Conservation (phyloP, 1,140 invertebrate species). For the Nebria ingens region DNA sequence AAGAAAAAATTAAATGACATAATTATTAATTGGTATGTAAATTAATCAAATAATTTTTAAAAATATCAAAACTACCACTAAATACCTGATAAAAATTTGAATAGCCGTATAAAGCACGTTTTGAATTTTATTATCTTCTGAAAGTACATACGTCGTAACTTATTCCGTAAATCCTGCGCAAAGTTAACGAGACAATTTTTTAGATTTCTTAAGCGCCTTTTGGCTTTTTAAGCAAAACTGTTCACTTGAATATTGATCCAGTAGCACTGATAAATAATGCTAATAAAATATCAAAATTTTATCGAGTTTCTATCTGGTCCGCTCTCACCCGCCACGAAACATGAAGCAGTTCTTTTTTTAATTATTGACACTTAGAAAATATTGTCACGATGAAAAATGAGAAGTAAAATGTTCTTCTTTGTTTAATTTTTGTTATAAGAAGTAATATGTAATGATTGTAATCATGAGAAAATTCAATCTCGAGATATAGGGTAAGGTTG, state of each 20-base stretch:
- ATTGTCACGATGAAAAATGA: neutral
- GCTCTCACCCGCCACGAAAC: slow-evolving; percentile 16
- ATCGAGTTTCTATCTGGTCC: neutral
- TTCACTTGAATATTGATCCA: slow-evolving; percentile 7
- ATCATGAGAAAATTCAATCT: too few relatives aligned
- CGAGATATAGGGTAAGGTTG: too few relatives aligned
- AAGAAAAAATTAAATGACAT: too few relatives aligned
- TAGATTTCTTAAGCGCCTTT: slow-evolving; percentile 17
- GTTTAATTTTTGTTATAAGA: too few relatives aligned
- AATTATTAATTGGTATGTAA: too few relatives aligned
- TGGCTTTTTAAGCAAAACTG: slow-evolving; percentile 8
- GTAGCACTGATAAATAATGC: neutral
- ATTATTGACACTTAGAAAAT: neutral
- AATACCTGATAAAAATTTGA: too few relatives aligned
- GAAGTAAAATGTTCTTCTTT: too few relatives aligned
- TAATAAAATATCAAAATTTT: neutral
- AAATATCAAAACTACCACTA: too few relatives aligned
- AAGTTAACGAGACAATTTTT: slow-evolving; percentile 24
- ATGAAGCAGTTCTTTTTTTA: slow-evolving; percentile 4
- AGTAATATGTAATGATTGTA: too few relatives aligned
- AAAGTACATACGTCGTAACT: slow-evolving; percentile 14
- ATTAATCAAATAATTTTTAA: too few relatives aligned
- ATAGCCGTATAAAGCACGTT: too few relatives aligned
- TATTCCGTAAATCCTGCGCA: slow-evolving; percentile 13
- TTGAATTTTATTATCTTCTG: too few relatives aligned